phyloP scores from a whole-genome alignment of 2,888 invertebrate species.

The Ophion costatus region DNA sequence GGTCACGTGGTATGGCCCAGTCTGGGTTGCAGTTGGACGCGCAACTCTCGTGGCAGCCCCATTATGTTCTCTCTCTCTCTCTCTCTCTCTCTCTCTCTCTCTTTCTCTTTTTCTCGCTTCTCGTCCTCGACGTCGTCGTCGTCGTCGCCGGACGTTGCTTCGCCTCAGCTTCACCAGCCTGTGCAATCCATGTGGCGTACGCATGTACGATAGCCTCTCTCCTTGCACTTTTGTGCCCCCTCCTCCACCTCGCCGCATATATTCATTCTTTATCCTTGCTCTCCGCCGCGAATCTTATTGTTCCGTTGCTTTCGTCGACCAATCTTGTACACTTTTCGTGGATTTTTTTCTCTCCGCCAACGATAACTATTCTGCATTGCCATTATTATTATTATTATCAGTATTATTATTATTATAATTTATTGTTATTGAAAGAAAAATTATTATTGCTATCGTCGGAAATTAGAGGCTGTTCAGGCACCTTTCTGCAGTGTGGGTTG shows the following conservation, averaged over 20 bases:
- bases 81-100: conserved; percentile 15
- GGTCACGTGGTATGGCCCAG: conserved; percentile 48
- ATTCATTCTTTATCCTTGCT: neutral
- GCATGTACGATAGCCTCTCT: neutral
- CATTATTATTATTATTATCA: too few species aligned
- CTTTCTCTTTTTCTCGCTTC: neutral
- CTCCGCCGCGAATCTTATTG: neutral
- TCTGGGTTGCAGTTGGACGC: conserved; percentile 59
- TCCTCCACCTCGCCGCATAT: neutral
- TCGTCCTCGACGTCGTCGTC: neutral
- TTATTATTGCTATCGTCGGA: too few species aligned
- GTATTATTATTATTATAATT: too few species aligned
- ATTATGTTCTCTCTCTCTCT: conserved; percentile 39
- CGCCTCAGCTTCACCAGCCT: conserved; percentile 11
- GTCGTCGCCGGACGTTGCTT: conserved; percentile 51
- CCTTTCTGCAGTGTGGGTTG: too few species aligned
- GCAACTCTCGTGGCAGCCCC: conserved; percentile 40
- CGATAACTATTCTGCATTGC: too few species aligned
- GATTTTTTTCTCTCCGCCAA: too few species aligned
- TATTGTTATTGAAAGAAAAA: too few species aligned
- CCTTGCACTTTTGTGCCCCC: conserved; percentile 15
- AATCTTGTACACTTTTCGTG: conserved; percentile 10
- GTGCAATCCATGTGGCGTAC: conserved; percentile 29
- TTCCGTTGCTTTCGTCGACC: neutral
- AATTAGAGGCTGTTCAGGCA: too few species aligned